Evolutionary conservation across 2,888 invertebrate species (phyloP).

Genomic region (Macrophya annulata): DNA sequence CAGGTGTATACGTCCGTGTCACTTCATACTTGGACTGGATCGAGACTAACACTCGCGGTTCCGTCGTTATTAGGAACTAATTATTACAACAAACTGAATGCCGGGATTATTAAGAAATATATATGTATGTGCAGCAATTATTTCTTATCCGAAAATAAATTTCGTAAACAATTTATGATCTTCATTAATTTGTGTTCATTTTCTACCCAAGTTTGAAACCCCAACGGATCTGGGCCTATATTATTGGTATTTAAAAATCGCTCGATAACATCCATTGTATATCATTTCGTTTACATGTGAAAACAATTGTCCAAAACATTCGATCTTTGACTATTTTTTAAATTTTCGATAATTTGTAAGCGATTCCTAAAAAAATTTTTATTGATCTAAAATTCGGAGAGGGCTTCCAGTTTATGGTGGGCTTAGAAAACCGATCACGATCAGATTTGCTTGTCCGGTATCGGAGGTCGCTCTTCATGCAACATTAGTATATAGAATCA

Average conservation of each 20-base stretch:
- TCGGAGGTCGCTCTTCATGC: slow-evolving; percentile 79
- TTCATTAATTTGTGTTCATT: background rate
- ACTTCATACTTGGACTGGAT: slow-evolving; percentile 68
- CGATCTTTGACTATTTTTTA: no score
- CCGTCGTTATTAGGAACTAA: background rate
- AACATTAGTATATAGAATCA: slow-evolving; percentile 68
- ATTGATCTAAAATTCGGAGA: no score
- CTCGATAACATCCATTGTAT: no score
- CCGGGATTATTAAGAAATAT: background rate
- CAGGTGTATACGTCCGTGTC: slow-evolving; percentile 70
- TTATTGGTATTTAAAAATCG: no score
- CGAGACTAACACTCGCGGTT: slow-evolving; percentile 55
- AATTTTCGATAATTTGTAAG: no score
- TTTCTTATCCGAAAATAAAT: background rate
- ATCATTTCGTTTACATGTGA: no score
- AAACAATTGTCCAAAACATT: no score
- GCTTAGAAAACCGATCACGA: no score
- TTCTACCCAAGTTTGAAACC: background rate
- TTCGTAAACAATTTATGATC: background rate
- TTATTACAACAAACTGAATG: background rate
- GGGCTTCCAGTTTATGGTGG: no score
- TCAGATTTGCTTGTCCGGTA: slow-evolving; percentile 81
- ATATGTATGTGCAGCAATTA: background rate
- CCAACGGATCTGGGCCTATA: no score
- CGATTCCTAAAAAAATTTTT: no score